These are phyloP conservation scores for Sinelater perroti DNA, from an alignment of 2,888 invertebrate genomes.

Conservation along the genomic window DNA sequence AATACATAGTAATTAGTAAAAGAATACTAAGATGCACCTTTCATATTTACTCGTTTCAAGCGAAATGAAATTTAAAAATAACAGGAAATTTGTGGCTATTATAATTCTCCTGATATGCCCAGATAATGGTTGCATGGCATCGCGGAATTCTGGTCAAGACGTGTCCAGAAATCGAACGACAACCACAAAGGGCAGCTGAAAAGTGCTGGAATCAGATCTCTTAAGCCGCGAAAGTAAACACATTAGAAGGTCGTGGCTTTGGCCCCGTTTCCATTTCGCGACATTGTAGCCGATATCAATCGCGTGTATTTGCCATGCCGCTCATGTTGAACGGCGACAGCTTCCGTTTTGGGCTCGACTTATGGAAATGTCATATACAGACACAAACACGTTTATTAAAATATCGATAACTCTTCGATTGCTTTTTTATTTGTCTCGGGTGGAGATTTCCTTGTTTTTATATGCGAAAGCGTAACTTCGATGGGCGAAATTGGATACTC, in stretches of 20 bases:
- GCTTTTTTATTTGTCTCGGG: conserved; percentile 14
- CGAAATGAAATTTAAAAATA: too few relatives aligned
- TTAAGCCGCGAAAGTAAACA: conserved; percentile 18
- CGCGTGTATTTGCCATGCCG: conserved; percentile 42
- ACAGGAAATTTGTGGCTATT: too few relatives aligned
- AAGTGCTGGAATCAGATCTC: conserved; percentile 16
- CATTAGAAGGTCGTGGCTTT: conserved; percentile 22
- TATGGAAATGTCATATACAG: conserved; percentile 23
- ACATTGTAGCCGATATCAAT: conserved; percentile 40
- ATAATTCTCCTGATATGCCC: too few relatives aligned
- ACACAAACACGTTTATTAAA: conserved; percentile 22
- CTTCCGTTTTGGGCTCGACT: conserved; percentile 13
- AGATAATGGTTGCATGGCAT: too few relatives aligned
- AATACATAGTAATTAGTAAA: too few relatives aligned
- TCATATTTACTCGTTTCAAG: too few relatives aligned
- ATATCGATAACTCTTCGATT: conserved; percentile 19
- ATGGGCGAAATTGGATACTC: not conserved
- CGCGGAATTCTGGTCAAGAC: conserved; percentile 4
- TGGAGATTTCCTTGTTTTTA: not conserved
- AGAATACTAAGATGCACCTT: too few relatives aligned
- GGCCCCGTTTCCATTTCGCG: conserved; percentile 33
- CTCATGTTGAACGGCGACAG: conserved; percentile 14
- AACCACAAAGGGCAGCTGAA: conserved; percentile 18
- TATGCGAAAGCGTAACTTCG: too few relatives aligned
- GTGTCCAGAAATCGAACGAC: conserved; percentile 16